Evolutionary conservation across 53 echinoderm and acorn worm genomes (phyloP).

Genomic region (Holothuria leucospilota): DNA sequence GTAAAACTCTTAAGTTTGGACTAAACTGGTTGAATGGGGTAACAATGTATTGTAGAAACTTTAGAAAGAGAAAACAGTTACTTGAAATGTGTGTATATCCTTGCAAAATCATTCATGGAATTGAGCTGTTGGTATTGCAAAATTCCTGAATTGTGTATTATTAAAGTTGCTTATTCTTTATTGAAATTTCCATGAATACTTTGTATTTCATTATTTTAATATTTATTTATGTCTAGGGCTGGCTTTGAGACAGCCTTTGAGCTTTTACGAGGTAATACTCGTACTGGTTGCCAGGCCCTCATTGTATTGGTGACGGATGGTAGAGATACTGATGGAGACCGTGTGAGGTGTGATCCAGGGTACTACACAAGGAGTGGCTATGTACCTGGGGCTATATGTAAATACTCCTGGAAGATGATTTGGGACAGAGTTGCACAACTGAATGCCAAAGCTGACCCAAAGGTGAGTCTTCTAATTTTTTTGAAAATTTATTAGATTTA

Average conservation of each 20-base stretch:
- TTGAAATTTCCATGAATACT: neutral
- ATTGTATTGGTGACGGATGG: constrained; percentile 95
- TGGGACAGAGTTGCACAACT: constrained; percentile 71
- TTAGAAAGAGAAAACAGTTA: no score
- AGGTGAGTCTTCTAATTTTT: constrained; percentile 24
- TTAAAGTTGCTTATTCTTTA: no score
- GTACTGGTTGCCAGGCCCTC: constrained; percentile 94
- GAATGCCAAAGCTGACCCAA: constrained; percentile 70
- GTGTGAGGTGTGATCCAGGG: constrained; percentile 94
- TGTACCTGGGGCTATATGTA: constrained; percentile 97
- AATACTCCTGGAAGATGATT: constrained; percentile 84
- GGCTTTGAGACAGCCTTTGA: constrained; percentile 97
- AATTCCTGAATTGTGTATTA: no score
- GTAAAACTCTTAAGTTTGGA: no score
- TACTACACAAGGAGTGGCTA: constrained; percentile 98
- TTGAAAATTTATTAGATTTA: no score
- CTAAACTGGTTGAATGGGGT: no score
- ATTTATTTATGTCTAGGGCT: constrained; percentile 58
- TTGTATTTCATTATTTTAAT: neutral
- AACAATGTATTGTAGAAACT: no score
- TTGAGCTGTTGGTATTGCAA: no score
- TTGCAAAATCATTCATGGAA: no score
- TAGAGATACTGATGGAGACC: constrained; percentile 95
- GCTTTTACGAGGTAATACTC: constrained; percentile 76
- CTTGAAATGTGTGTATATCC: no score